Evolutionary conservation across 1,140 invertebrate genomes (phyloP).

Genomic region (Popillia japonica): DNA sequence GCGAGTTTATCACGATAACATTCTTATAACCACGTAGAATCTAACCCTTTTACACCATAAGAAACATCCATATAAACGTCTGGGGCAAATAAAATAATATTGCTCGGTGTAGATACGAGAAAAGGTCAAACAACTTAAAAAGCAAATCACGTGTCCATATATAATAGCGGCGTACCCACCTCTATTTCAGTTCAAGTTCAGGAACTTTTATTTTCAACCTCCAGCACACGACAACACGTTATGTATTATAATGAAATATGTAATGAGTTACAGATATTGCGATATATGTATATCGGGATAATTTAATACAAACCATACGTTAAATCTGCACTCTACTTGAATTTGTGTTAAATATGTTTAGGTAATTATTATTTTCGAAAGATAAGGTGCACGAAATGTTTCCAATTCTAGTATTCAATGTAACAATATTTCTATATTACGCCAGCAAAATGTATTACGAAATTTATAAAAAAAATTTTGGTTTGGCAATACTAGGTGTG

Average conservation of each 20-base stretch:
- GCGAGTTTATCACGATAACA: too few species aligned
- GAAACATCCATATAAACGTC: neutral
- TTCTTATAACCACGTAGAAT: too few species aligned
- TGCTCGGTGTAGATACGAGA: neutral
- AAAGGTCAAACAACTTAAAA: neutral
- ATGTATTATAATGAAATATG: conserved; percentile 1
- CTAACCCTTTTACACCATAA: too few species aligned
- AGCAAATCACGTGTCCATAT: neutral
- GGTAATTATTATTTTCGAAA: too few species aligned
- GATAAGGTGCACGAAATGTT: too few species aligned
- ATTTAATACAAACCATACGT: neutral
- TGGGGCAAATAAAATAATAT: neutral
- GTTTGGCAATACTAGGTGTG: too few species aligned
- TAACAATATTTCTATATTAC: too few species aligned
- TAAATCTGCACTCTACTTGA: neutral
- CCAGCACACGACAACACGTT: neutral
- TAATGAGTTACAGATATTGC: neutral
- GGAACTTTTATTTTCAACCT: conserved; percentile 13
- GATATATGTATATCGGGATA: neutral
- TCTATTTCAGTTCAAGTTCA: conserved; percentile 32
- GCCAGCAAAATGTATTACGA: too few species aligned
- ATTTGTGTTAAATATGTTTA: neutral
- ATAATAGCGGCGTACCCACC: neutral
- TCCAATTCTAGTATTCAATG: too few species aligned
- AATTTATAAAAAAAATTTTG: too few species aligned